phyloP scores from a whole-genome alignment of 2,797 vertebrate genomes.

The Rousettus madagascariensis region DNA sequence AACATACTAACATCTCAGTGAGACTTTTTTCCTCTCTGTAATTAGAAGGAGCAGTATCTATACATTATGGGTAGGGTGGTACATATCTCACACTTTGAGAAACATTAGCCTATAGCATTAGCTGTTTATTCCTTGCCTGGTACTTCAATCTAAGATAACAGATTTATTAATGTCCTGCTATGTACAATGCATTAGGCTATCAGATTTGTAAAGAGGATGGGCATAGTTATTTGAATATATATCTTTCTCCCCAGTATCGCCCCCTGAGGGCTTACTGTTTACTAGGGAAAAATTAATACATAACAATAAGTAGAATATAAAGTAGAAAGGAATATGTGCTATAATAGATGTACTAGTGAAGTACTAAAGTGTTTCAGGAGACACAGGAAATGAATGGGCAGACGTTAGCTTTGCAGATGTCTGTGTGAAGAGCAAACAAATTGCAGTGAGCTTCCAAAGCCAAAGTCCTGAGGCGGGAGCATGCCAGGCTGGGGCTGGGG shows the following conservation, averaged over 20 bases:
- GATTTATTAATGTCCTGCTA: slow-evolving; percentile 30
- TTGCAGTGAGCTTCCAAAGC: not conserved
- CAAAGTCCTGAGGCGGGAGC: not conserved
- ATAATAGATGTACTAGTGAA: not conserved
- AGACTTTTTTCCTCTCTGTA: not conserved
- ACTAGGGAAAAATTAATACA: not conserved
- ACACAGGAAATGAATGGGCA: not conserved
- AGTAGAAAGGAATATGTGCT: not conserved
- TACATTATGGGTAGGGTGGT: not conserved
- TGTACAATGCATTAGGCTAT: not conserved
- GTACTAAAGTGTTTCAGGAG: not conserved
- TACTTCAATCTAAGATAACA: slow-evolving; percentile 2
- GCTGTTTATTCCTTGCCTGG: not conserved
- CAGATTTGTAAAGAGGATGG: not conserved
- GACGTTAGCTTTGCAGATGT: not conserved
- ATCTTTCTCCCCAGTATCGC: not conserved
- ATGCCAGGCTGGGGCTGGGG: rapidly evolving
- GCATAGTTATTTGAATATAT: not conserved
- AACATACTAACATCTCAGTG: not conserved
- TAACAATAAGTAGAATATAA: not conserved
- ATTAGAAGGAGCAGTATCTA: not conserved
- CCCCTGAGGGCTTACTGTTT: not conserved
- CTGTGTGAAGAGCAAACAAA: not conserved
- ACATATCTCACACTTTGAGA: not conserved
- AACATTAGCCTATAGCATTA: not conserved